These are phyloP conservation scores for Mamestra brassicae DNA, from an alignment of 2,888 invertebrate genomes.

Conservation along the genomic window DNA sequence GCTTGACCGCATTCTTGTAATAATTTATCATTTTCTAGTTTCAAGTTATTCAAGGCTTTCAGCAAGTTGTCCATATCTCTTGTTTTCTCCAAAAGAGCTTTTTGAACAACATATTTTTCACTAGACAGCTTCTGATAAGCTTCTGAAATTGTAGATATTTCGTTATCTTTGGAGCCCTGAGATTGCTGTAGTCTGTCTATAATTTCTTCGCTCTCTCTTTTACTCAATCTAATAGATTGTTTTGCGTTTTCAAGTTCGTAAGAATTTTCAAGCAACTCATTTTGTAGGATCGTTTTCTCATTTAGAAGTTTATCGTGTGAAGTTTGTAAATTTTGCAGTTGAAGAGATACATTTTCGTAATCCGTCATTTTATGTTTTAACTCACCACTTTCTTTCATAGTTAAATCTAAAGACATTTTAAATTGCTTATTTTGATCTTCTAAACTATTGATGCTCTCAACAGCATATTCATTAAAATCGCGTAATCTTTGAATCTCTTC, in stretches of 20 bases:
- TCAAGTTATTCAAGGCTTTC: conserved; percentile 59
- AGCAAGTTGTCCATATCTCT: conserved; percentile 65
- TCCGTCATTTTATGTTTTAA: conserved; percentile 73
- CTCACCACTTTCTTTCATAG: conserved; percentile 75
- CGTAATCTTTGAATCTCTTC: conserved; percentile 77
- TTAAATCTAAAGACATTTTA: conserved; percentile 72
- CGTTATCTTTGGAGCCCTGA: conserved; percentile 71
- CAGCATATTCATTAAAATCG: conserved; percentile 70
- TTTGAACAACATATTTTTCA: conserved; percentile 73
- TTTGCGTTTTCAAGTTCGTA: conserved; percentile 72
- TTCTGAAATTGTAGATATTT: conserved; percentile 68
- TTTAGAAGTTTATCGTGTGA: conserved; percentile 69
- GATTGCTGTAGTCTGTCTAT: conserved; percentile 68
- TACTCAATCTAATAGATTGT: conserved; percentile 69
- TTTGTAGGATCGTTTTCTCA: conserved; percentile 76
- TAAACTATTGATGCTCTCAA: conserved; percentile 72
- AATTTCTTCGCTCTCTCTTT: conserved; percentile 75
- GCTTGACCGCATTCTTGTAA: conserved; percentile 63
- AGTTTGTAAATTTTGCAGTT: conserved; percentile 70
- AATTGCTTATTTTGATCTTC: conserved; percentile 75
- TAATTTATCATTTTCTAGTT: conserved; percentile 67
- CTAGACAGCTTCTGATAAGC: conserved; percentile 66
- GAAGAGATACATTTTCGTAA: conserved; percentile 70
- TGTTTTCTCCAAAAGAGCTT: conserved; percentile 70
- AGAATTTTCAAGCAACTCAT: conserved; percentile 70